Conservation (phyloP, 1,140 invertebrate species). For the Branchinecta lynchi region DNA sequence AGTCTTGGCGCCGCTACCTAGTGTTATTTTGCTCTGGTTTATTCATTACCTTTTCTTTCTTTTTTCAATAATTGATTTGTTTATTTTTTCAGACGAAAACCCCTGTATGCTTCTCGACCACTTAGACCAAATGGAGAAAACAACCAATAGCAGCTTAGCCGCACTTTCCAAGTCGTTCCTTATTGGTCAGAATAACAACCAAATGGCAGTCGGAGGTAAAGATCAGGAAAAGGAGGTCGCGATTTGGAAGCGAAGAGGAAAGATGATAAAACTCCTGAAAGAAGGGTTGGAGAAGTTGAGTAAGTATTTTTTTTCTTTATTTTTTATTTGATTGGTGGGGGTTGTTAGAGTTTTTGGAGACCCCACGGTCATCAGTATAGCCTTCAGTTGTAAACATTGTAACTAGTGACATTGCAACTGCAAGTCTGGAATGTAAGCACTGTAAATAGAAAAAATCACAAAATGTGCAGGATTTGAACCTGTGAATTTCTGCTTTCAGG, state of each 20-base stretch:
- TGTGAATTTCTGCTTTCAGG: too few species aligned
- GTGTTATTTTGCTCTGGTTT: too few species aligned
- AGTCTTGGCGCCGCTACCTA: too few species aligned
- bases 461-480: too few species aligned
- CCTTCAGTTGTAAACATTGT: too few species aligned
- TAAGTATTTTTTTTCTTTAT: constrained; percentile 26
- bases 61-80: neutral
- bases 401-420: too few species aligned
- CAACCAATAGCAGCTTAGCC: neutral
- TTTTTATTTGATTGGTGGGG: too few species aligned
- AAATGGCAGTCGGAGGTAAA: constrained; percentile 21
- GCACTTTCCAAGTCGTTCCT: neutral
- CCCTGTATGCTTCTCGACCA: neutral
- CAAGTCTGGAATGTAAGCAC: too few species aligned
- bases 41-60: neutral
- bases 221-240: constrained; percentile 37
- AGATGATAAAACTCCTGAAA: constrained; percentile 36
- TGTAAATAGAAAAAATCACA: too few species aligned
- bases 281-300: constrained; percentile 36
- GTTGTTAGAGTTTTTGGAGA: too few species aligned
- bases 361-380: too few species aligned
- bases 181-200: constrained; percentile 1
- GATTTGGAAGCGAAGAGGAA: constrained; percentile 36
- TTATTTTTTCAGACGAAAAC: neutral
- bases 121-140: neutral